Conservation (phyloP, 2,113 vertebrate species). For the Lepus timidus region DNA sequence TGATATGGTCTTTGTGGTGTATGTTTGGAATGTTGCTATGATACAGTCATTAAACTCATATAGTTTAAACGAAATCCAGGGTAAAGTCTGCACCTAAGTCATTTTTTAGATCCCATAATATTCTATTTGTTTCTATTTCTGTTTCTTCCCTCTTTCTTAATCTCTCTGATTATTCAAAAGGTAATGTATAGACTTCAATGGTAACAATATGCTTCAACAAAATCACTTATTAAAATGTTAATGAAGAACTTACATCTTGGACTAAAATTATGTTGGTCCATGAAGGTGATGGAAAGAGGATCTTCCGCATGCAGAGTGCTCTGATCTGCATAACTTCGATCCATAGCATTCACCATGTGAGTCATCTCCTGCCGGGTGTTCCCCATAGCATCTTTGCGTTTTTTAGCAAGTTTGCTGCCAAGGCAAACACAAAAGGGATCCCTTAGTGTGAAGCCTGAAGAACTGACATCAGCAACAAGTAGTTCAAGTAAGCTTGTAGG, state of each 20-base stretch:
- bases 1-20: not conserved
- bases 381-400: slow-evolving; percentile 97
- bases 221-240: not conserved
- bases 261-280: slow-evolving; percentile 98
- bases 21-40: not conserved
- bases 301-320: slow-evolving; percentile 98
- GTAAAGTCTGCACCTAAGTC: not conserved
- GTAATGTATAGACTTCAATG: not conserved
- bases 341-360: slow-evolving; percentile 99
- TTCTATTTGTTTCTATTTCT: not conserved
- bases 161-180: slow-evolving; percentile 21
- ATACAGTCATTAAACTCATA: not conserved
- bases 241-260: slow-evolving; percentile 95
- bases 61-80: slow-evolving; percentile 13
- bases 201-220: not conserved
- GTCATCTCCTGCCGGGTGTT: slow-evolving; percentile 99
- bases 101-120: not conserved
- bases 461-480: not conserved
- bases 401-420: slow-evolving; percentile 98
- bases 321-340: slow-evolving; percentile 98
- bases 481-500: not conserved
- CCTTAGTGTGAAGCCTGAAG: slow-evolving; percentile 69
- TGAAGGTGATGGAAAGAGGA: slow-evolving; percentile 97
- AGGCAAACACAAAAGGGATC: slow-evolving; percentile 81
- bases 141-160: not conserved